Base-by-base conservation (phyloP, 2,797 vertebrate species). In the Dallia pectoralis region DNA sequence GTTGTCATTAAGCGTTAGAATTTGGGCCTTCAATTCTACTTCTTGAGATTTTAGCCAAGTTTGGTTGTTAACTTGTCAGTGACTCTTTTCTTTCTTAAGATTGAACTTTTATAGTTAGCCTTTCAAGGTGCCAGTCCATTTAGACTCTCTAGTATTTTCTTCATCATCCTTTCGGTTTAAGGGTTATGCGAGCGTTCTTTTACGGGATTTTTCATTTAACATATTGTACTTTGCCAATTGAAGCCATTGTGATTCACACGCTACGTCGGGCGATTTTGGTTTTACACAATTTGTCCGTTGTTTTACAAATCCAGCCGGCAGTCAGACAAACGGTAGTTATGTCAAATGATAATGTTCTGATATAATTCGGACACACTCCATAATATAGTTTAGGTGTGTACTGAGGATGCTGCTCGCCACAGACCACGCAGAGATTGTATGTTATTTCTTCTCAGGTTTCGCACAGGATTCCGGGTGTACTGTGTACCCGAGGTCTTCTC, bases 111-210 rank as follows among this genome's bases (percentile, higher is more conserved):
- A 12, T 56, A 59, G 51, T 70, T 59, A 70, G 25, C 19, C 51
- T 51, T 56, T 32, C n/a, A 53, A 53, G 47, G 25, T 12, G 49
- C 53, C 44, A 3, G 25, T 48, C 40, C 48, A 2, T 51, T 19
- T n/a, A n/a, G n/a, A n/a, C n/a, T n/a, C n/a, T n/a, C 4, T n/a
- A 3, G 61, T 47, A 51, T 15, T 4, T 29, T 14, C 36, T 15
- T 14, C 51, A 49, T 44, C n/a, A 40, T 69, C 67, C 65, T 32
- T 48, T 61, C 73, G 69, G 59, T 69, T 77, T 67, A 63, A 66
- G 69, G 53, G 3, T 59, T 32, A 66, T 72, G 32, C 32, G 69
- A 73, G 22, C 70, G 0, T 62, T 68, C 32, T 29, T 33, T 51
- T 5, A 25, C 18, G 27, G 32, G 29, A 48, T 32, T 61, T 61